phyloP scores from a whole-genome alignment of 2,888 invertebrate species.

The Celastrina argiolus region DNA sequence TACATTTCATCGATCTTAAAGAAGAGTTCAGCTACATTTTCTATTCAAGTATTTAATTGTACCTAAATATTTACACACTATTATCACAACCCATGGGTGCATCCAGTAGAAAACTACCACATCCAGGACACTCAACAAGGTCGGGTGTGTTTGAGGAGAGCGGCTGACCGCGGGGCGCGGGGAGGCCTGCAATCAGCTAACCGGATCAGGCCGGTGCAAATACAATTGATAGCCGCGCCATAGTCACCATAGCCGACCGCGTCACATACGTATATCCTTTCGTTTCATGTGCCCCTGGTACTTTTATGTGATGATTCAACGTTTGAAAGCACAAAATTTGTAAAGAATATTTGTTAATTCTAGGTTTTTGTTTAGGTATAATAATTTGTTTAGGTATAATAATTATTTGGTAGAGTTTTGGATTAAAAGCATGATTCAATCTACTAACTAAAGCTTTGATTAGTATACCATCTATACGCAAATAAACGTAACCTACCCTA shows the following conservation, averaged over 20 bases:
- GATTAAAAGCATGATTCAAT: too few species aligned
- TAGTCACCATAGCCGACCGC: constrained; percentile 18
- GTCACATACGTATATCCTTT: background rate
- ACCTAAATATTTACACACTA: too few species aligned
- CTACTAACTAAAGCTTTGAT: too few species aligned
- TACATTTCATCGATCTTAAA: background rate
- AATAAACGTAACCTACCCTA: too few species aligned
- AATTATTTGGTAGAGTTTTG: too few species aligned
- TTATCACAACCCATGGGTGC: background rate
- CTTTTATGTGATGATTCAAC: background rate
- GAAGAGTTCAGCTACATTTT: too few species aligned
- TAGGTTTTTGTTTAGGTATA: too few species aligned
- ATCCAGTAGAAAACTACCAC: constrained; percentile 18
- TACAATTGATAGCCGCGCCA: constrained; percentile 57
- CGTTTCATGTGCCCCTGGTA: background rate
- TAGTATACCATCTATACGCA: too few species aligned
- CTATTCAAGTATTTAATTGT: too few species aligned
- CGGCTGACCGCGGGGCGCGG: constrained; percentile 49
- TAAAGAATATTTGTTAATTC: too few species aligned
- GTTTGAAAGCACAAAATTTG: background rate
- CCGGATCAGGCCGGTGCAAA: constrained; percentile 65
- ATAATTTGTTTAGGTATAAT: too few species aligned
- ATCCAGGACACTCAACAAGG: constrained; percentile 19
- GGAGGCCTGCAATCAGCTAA: constrained; percentile 67
- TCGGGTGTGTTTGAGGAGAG: constrained; percentile 56